These are phyloP conservation scores for Allophyes oxyacanthae DNA, from an alignment of 2,888 invertebrate genomes.

Conservation along the genomic window DNA sequence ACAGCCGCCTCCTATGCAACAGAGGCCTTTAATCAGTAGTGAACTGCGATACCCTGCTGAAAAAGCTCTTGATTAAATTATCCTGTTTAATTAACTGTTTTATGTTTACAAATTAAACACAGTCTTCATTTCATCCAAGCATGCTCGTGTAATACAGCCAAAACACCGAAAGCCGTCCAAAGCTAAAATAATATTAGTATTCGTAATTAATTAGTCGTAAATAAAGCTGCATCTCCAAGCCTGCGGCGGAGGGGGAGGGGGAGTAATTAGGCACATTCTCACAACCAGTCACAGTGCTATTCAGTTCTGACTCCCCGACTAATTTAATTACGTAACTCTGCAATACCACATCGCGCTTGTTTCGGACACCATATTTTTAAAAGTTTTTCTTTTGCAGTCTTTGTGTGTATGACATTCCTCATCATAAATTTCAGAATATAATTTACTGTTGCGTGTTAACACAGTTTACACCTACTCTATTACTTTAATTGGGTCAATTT, in stretches of 20 bases:
- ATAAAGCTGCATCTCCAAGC: conserved; percentile 21
- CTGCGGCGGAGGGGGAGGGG: background rate
- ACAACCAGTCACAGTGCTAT: conserved; percentile 13
- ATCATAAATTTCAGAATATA: too few relatives aligned
- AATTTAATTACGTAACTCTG: conserved; percentile 28
- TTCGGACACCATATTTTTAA: conserved; percentile 4
- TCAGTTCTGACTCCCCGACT: conserved; percentile 6
- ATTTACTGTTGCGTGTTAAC: too few relatives aligned
- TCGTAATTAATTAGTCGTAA: conserved; percentile 38
- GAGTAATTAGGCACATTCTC: conserved; percentile 33
- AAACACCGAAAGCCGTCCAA: conserved; percentile 9
- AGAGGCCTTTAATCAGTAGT: too few relatives aligned
- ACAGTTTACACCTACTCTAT: too few relatives aligned
- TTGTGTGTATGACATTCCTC: background rate
- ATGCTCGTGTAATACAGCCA: background rate
- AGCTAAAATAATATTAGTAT: conserved; percentile 37
- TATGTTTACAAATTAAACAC: too few relatives aligned
- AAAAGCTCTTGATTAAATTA: too few relatives aligned
- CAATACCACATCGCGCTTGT: background rate
- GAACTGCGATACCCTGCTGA: too few relatives aligned
- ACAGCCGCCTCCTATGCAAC: too few relatives aligned
- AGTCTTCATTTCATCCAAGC: too few relatives aligned
- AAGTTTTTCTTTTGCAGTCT: too few relatives aligned
- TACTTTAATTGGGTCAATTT: too few relatives aligned
- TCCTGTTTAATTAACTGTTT: too few relatives aligned